A percentile compares a stretch with the other conserved stretches of the same genome.
Conservation (phyloP, 2,888 invertebrate genomes). For the Asteroscopus sphinx region DNA sequence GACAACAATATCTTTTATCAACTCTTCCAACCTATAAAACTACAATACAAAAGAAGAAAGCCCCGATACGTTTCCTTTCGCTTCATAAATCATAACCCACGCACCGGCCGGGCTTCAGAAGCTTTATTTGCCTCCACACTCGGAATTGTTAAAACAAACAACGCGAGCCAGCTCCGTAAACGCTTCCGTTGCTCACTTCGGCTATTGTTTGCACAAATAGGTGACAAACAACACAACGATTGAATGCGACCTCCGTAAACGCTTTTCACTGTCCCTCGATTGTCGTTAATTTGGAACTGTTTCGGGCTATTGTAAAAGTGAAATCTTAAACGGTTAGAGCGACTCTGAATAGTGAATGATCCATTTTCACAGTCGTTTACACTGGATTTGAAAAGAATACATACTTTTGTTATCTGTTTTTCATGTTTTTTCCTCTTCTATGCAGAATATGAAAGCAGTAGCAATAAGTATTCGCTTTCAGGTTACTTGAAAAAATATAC, state of each 20-base stretch:
- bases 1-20: slow-evolving; percentile 6
- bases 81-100: slow-evolving; percentile 49
- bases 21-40: slow-evolving; percentile 36
- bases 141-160: slow-evolving; percentile 66
- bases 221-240: slow-evolving; percentile 66
- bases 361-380: slow-evolving; percentile 53
- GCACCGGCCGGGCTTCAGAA: slow-evolving; percentile 30
- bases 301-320: slow-evolving; percentile 77
- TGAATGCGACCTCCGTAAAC: slow-evolving; percentile 67
- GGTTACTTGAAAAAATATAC: neutral
- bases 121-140: slow-evolving; percentile 54
- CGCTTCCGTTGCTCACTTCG: slow-evolving; percentile 64
- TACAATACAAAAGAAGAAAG: slow-evolving; percentile 51
- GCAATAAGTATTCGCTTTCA: slow-evolving; percentile 16
- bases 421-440: slow-evolving; percentile 21
- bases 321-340: slow-evolving; percentile 69
- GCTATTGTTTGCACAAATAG: slow-evolving; percentile 77
- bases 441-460: slow-evolving; percentile 22
- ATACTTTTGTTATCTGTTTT: slow-evolving; percentile 30
- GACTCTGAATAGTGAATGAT: slow-evolving; percentile 58
- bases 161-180: slow-evolving; percentile 59
- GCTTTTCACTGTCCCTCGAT: slow-evolving; percentile 71
- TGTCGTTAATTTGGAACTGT: slow-evolving; percentile 73
- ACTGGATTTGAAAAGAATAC: slow-evolving; percentile 43
- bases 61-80: slow-evolving; percentile 40